Conservation (phyloP, 2,113 vertebrate genomes). For the Pterocles burchelli region DNA sequence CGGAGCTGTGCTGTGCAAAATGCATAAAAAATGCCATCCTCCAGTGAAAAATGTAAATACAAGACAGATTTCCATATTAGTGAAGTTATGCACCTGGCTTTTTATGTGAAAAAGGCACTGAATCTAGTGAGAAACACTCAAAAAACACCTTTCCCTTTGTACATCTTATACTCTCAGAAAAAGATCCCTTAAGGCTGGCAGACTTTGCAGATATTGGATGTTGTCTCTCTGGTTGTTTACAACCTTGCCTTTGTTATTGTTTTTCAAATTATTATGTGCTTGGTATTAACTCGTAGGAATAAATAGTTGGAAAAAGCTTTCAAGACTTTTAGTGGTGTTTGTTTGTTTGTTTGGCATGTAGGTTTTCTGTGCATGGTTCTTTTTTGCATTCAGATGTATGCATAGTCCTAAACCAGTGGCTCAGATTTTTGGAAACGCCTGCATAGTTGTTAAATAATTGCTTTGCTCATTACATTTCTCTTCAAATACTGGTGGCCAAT, state of each 20-base stretch:
- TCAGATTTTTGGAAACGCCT: not conserved
- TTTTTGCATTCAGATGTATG: not conserved
- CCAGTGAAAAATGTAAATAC: not conserved
- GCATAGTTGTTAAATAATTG: not conserved
- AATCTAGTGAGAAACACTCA: not conserved
- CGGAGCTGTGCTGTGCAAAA: not conserved
- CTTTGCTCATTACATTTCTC: not conserved
- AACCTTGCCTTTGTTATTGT: not conserved
- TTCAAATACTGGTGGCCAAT: not conserved
- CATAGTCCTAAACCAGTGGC: not conserved
- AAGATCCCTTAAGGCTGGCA: not conserved
- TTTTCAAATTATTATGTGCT: not conserved
- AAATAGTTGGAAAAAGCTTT: not conserved
- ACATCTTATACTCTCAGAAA: not conserved
- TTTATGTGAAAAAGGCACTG: not conserved
- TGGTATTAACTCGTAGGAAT: not conserved
- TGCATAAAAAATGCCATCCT: not conserved
- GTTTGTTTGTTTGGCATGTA: not conserved
- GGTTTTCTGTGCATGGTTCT: not conserved
- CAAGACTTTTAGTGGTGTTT: not conserved
- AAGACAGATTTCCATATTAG: not conserved
- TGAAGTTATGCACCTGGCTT: not conserved
- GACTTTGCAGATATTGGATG: not conserved
- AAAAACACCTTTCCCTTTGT: not conserved
- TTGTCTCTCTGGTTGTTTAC: not conserved